A percentile compares a stretch with the other conserved stretches of the same genome.
Evolutionary conservation across 1,140 invertebrate genomes (phyloP).

Genomic region (Drosophila littoralis): DNA sequence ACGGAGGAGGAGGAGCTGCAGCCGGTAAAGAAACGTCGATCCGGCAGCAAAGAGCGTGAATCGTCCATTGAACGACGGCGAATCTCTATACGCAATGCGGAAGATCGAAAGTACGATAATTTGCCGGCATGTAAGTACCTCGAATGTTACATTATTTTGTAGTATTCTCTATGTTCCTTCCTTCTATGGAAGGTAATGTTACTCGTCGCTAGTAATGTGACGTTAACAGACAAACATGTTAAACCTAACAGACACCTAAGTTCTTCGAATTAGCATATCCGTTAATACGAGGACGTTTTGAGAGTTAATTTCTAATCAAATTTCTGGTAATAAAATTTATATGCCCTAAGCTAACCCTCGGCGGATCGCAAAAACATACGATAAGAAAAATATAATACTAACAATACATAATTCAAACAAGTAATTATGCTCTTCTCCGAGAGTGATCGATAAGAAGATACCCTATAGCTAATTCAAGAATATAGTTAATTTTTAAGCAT

Average conservation of each 20-base stretch:
- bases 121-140: conserved; percentile 72
- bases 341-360: background rate
- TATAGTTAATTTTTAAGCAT: background rate
- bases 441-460: background rate
- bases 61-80: conserved; percentile 55
- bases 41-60: conserved; percentile 61
- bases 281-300: background rate
- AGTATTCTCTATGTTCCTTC: too few relatives aligned
- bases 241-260: too few relatives aligned
- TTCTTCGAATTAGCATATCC: too few relatives aligned
- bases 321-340: conserved; percentile 1
- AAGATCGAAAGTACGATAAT: conserved; percentile 82
- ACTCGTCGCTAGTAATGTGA: background rate
- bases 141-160: background rate
- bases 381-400: background rate
- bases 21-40: conserved; percentile 48
- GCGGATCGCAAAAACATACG: background rate
- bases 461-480: background rate
- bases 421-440: background rate
- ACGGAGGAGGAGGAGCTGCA: conserved; percentile 46
- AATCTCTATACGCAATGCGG: conserved; percentile 69
- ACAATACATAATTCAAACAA: background rate
- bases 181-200: too few relatives aligned
- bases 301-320: background rate
- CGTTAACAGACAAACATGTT: too few relatives aligned